phyloP scores from a whole-genome alignment of 2,888 invertebrate genomes.

The Gari tellinella region DNA sequence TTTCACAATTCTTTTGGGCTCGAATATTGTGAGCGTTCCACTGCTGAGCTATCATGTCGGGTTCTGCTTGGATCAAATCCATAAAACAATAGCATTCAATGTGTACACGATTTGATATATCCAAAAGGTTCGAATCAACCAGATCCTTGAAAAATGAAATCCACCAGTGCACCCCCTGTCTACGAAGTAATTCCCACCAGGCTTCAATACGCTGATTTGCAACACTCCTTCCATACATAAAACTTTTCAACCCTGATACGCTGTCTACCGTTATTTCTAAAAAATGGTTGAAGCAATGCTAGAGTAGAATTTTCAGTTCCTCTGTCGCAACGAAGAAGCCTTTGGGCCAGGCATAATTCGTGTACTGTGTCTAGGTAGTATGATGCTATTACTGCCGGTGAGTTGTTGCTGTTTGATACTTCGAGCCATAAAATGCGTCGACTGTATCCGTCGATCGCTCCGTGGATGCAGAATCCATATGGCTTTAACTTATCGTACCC shows the following conservation, averaged over 20 bases:
- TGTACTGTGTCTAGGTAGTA: slow-evolving; percentile 9
- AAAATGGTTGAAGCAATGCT: slow-evolving; percentile 28
- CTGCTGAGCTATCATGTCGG: slow-evolving; percentile 2
- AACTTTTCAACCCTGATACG: slow-evolving; percentile 30
- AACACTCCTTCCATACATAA: slow-evolving; percentile 32
- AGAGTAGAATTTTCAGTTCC: slow-evolving; percentile 35
- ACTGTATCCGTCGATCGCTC: slow-evolving; percentile 32
- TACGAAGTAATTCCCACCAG: slow-evolving; percentile 26
- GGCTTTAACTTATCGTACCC: slow-evolving; percentile 46
- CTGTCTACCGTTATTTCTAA: slow-evolving; percentile 10
- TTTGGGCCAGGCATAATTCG: slow-evolving; percentile 4
- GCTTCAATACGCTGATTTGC: slow-evolving; percentile 36
- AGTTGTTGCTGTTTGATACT: slow-evolving; percentile 23
- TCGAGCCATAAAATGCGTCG: slow-evolving; percentile 9
- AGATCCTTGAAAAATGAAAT: slow-evolving; percentile 40
- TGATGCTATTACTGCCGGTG: slow-evolving; percentile 8
- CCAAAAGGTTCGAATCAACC: not conserved
- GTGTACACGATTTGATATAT: slow-evolving; percentile 8
- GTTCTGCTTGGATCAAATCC: slow-evolving; percentile 13
- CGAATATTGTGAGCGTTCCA: slow-evolving; percentile 15
- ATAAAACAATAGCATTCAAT: slow-evolving; percentile 33
- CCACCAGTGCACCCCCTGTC: slow-evolving; percentile 29
- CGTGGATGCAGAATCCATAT: slow-evolving; percentile 43
- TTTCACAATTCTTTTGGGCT: slow-evolving; percentile 1
- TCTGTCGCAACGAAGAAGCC: slow-evolving; percentile 25